Conservation (phyloP, 2,888 invertebrate species). For the Axea sp. region DNA sequence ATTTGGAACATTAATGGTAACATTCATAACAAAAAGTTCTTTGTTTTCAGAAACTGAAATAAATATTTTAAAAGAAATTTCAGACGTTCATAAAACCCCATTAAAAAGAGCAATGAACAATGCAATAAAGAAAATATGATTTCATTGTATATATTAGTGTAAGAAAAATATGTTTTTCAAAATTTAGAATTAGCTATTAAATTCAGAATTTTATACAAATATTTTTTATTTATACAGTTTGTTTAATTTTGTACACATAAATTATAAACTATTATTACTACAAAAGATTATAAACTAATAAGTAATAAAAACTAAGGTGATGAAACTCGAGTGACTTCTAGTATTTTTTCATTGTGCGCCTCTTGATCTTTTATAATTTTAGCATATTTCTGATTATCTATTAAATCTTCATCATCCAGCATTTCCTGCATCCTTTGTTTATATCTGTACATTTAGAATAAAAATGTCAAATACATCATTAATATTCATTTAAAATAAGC, state of each 20-base stretch:
- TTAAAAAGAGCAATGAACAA: slow-evolving; percentile 65
- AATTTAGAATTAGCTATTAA: too few relatives aligned
- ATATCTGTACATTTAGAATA: slow-evolving; percentile 81
- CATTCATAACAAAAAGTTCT: slow-evolving; percentile 66
- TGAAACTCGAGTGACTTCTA: slow-evolving; percentile 68
- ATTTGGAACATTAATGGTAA: slow-evolving; percentile 70
- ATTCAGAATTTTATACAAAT: too few relatives aligned
- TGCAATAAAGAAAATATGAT: slow-evolving; percentile 17
- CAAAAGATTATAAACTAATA: too few relatives aligned
- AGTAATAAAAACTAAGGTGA: slow-evolving; percentile 63
- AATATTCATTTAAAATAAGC: too few relatives aligned
- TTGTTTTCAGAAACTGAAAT: slow-evolving; percentile 67
- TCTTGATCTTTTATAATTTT: slow-evolving; percentile 77
- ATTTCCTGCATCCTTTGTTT: slow-evolving; percentile 89
- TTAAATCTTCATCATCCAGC: slow-evolving; percentile 86
- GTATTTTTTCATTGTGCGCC: slow-evolving; percentile 75
- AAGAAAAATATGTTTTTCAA: too few relatives aligned
- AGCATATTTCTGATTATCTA: slow-evolving; percentile 77
- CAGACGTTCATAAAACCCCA: slow-evolving; percentile 67
- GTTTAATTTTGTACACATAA: too few relatives aligned
- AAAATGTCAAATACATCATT: neutral
- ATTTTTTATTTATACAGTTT: neutral
- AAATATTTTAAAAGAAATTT: slow-evolving; percentile 67
- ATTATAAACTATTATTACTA: too few relatives aligned
- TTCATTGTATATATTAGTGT: neutral